phyloP scores from a whole-genome alignment of 2,797 vertebrate genomes.

The Syngnathus rostellatus region DNA sequence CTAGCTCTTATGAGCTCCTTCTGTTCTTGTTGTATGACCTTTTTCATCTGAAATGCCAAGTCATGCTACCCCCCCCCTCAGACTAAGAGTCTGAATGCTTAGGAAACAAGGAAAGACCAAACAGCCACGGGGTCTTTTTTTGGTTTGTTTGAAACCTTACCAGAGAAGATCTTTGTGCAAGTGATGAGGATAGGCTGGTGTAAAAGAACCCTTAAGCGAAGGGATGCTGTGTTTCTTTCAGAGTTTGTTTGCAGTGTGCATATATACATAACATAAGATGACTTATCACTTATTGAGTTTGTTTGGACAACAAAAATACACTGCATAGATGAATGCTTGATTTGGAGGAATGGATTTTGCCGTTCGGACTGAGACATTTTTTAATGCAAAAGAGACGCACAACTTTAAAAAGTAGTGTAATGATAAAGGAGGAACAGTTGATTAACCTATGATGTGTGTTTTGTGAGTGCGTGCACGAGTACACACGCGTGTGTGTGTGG shows the following conservation, averaged over 20 bases:
- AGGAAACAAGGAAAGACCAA: no score
- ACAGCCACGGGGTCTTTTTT: no score
- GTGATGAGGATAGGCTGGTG: not conserved
- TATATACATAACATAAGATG: no score
- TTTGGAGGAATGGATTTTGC: not conserved
- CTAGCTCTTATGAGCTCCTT: conserved; percentile 28
- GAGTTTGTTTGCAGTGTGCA: no score
- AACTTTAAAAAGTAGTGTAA: not conserved
- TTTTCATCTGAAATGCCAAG: not conserved
- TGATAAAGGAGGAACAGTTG: not conserved
- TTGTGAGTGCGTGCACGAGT: no score
- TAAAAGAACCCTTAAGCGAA: no score
- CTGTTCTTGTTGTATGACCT: conserved; percentile 22
- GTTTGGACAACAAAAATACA: not conserved
- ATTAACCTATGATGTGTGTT: not conserved
- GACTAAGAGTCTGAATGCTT: no score
- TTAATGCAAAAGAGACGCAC: not conserved
- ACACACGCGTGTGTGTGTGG: not conserved
- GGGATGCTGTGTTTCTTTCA: not conserved
- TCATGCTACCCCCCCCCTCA: no score
- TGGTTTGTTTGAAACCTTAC: not conserved
- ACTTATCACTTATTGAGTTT: not conserved
- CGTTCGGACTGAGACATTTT: not conserved
- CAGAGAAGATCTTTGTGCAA: not conserved
- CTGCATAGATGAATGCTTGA: not conserved